Percentiles rank a stretch among this genome's conserved stretches.
These are phyloP conservation scores for Podabrus alpinus DNA, from an alignment of 2,888 invertebrate species.

Conservation along the genomic window DNA sequence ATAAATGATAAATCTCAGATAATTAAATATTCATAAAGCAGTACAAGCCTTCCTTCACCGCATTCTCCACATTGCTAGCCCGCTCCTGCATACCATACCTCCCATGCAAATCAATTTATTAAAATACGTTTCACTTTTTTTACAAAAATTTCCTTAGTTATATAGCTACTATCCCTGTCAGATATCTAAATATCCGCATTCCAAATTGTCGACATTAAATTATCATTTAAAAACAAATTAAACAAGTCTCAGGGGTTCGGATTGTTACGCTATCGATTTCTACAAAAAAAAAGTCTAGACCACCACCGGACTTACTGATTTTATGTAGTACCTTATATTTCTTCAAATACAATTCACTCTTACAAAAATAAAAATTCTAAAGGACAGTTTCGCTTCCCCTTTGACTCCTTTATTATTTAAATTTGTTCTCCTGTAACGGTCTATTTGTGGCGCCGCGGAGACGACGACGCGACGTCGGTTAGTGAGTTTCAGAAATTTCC, in stretches of 20 bases:
- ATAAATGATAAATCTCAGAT: no score
- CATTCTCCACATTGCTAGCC: no score
- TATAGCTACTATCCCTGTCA: no score
- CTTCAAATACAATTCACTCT: neutral
- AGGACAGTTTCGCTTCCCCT: neutral
- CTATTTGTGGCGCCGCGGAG: slow-evolving; percentile 2
- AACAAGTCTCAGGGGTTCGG: neutral
- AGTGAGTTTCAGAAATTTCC: neutral
- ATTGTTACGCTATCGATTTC: neutral
- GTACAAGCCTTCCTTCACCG: no score
- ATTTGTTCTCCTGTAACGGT: neutral
- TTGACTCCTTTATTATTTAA: neutral
- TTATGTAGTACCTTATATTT: no score
- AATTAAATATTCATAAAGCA: no score
- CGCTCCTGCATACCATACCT: no score
- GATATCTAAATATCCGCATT: neutral
- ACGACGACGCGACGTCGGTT: neutral
- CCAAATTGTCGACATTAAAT: neutral
- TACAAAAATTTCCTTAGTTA: neutral
- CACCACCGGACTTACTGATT: neutral
- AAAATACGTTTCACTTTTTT: no score
- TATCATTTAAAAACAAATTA: neutral
- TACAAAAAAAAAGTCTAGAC: neutral
- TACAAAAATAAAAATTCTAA: neutral
- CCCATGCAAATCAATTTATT: no score